Conservation (phyloP, 2,113 vertebrate genomes). For the Antigone vipio region DNA sequence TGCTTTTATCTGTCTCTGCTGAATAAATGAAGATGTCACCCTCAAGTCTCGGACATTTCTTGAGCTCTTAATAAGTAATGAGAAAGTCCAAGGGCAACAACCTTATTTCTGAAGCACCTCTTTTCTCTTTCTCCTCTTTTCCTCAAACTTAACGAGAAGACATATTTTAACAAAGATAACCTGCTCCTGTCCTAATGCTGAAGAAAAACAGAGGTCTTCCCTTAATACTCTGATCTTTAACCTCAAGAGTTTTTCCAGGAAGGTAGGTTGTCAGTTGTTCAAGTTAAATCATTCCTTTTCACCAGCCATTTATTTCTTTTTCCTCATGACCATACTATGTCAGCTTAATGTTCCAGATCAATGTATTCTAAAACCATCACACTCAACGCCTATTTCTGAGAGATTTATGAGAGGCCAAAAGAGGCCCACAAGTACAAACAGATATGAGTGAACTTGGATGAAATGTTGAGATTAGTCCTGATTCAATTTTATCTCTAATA, state of each 20-base stretch:
- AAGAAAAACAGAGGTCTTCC: neutral
- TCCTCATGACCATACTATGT: neutral
- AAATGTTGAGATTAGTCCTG: neutral
- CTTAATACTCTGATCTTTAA: neutral
- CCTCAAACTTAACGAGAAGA: neutral
- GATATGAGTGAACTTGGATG: neutral
- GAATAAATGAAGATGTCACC: neutral
- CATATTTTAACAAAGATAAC: neutral
- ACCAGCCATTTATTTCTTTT: neutral
- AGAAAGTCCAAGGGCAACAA: neutral
- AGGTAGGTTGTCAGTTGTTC: neutral
- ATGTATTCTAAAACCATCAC: neutral
- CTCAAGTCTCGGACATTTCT: neutral
- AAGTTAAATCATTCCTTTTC: neutral
- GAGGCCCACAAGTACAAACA: neutral
- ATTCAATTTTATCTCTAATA: neutral
- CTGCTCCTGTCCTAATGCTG: neutral
- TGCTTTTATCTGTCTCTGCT: neutral
- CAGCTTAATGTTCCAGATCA: neutral
- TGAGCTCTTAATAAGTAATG: slow-evolving; percentile 1
- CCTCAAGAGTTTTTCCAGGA: neutral
- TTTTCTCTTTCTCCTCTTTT: neutral
- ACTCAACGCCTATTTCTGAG: neutral
- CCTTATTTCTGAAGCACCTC: neutral
- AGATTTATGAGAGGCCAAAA: neutral